Evolutionary conservation across 2,888 invertebrate genomes (phyloP).

Genomic region (Drosophila peninsularis): DNA sequence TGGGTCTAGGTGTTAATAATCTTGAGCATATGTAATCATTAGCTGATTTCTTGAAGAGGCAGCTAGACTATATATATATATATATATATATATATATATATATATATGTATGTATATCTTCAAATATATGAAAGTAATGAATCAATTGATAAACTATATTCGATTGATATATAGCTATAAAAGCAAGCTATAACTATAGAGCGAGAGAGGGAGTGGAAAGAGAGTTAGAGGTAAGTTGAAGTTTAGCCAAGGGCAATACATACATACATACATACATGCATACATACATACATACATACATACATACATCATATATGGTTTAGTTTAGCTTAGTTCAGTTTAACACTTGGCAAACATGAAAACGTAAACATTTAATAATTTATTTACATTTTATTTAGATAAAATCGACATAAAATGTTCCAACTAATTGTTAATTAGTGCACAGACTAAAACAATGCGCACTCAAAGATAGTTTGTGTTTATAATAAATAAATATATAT

Average conservation of each 20-base stretch:
- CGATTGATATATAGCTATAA: neutral
- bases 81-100: neutral
- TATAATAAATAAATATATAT: neutral
- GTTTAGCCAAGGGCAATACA: neutral
- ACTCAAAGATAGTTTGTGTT: neutral
- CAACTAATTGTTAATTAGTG: neutral
- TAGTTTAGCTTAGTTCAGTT: neutral
- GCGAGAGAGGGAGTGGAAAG: neutral
- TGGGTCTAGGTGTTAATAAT: neutral
- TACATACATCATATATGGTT: too few species aligned
- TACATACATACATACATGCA: neutral
- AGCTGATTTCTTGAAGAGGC: neutral
- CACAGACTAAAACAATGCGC: neutral
- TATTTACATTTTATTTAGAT: slow-evolving; percentile 3
- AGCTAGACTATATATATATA: neutral
- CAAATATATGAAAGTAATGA: too few species aligned
- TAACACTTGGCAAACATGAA: neutral
- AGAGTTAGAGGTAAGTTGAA: neutral
- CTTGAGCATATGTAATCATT: neutral
- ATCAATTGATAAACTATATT: neutral
- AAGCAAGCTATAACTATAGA: too few species aligned
- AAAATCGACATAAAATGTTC: neutral
- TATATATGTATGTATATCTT: neutral
- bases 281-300: neutral
- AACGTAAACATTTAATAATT: neutral